A percentile compares a stretch with the other conserved stretches of the same genome.
Evolutionary conservation across 2,113 vertebrate species (phyloP).

Genomic region (Thunnus thynnus): DNA sequence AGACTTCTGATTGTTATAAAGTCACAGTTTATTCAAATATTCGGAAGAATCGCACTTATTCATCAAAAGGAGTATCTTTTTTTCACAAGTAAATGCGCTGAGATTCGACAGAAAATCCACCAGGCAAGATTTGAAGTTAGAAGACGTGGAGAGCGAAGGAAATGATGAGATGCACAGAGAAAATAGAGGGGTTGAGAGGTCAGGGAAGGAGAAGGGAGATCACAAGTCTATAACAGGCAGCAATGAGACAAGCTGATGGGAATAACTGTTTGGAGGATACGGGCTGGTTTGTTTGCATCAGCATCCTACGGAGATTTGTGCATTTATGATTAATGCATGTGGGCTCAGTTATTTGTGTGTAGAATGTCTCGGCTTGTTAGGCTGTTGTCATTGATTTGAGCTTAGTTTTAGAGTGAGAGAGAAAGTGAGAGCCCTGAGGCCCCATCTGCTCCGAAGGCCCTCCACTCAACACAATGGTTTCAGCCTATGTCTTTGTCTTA

Average conservation of each 20-base stretch:
- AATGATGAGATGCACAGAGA: background rate
- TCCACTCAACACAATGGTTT: constrained; percentile 75
- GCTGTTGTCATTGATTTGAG: constrained; percentile 43
- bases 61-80: constrained; percentile 14
- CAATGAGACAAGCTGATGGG: background rate
- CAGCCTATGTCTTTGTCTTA: constrained; percentile 82
- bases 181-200: constrained; percentile 6
- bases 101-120: constrained; percentile 1
- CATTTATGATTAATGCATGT: constrained; percentile 53
- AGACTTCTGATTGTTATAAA: constrained; percentile 23
- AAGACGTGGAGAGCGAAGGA: constrained; percentile 7
- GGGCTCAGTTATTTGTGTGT: constrained; percentile 45
- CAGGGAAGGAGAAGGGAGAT: constrained; percentile 5
- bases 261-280: constrained; percentile 14
- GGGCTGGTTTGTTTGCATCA: constrained; percentile 34
- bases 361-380: constrained; percentile 32
- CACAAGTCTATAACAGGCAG: background rate
- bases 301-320: constrained; percentile 39
- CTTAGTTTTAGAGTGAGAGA: constrained; percentile 17
- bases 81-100: constrained; percentile 5
- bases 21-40: constrained; percentile 14
- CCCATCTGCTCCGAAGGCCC: constrained; percentile 77
- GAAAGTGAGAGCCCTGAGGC: constrained; percentile 64
- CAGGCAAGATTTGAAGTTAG: constrained; percentile 9
- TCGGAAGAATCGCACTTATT: constrained; percentile 13